Evolutionary conservation across 2,113 vertebrate genomes (phyloP).

Genomic region (Lophius piscatorius): DNA sequence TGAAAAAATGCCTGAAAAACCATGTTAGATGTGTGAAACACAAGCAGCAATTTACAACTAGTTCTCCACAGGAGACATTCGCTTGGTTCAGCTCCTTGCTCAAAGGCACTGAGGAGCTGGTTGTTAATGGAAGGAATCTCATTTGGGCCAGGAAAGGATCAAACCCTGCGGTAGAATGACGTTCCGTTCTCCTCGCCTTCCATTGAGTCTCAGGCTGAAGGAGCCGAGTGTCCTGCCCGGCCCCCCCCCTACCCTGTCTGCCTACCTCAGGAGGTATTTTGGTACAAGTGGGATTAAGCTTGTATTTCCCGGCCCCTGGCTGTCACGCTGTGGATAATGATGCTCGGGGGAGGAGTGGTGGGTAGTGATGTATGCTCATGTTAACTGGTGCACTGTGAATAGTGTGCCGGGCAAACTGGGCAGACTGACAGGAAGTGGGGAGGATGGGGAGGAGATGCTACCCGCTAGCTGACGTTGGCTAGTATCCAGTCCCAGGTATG

Average conservation of each 20-base stretch:
- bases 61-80: no score
- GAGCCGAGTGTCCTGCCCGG: conserved; percentile 30
- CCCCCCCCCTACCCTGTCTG: conserved; percentile 39
- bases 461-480: conserved; percentile 4
- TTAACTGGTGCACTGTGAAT: conserved; percentile 44
- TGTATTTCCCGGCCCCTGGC: conserved; percentile 66
- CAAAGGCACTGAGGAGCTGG: conserved; percentile 13
- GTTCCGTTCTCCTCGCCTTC: background rate
- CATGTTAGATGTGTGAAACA: no score
- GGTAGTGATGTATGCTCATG: conserved; percentile 60
- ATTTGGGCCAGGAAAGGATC: no score
- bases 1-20: no score
- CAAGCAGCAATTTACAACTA: no score
- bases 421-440: background rate
- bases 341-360: conserved; percentile 40
- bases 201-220: conserved; percentile 1
- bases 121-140: conserved; percentile 38
- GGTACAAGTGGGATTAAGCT: conserved; percentile 73
- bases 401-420: conserved; percentile 43
- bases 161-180: conserved; percentile 7
- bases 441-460: background rate
- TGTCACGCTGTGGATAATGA: conserved; percentile 70
- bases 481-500: conserved; percentile 12
- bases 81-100: conserved; percentile 21
- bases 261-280: conserved; percentile 62